A percentile compares a stretch with the other conserved stretches of the same genome.
Evolutionary conservation across 2,888 invertebrate species (phyloP).

Genomic region (Drosophila picticornis): DNA sequence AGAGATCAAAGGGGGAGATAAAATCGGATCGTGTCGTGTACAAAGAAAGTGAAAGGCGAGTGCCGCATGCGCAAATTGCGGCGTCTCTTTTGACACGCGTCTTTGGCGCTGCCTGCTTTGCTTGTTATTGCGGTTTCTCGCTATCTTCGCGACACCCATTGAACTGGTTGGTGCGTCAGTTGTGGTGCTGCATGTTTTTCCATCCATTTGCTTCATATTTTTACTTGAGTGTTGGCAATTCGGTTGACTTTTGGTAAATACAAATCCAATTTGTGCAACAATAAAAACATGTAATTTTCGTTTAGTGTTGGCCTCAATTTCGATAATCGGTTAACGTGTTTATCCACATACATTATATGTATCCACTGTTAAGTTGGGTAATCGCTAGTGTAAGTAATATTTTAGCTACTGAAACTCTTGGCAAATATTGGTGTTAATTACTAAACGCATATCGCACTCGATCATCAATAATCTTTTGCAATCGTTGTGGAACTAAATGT

Average conservation of each 20-base stretch:
- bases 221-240: neutral
- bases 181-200: neutral
- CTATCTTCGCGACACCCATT: neutral
- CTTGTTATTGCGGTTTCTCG: slow-evolving; percentile 7
- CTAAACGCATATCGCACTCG: neutral
- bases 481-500: neutral
- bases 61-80: slow-evolving; percentile 40
- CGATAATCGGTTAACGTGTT: neutral
- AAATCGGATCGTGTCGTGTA: slow-evolving; percentile 4
- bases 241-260: neutral
- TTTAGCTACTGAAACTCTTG: neutral
- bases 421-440: neutral
- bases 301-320: neutral
- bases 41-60: slow-evolving; percentile 60
- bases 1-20: neutral
- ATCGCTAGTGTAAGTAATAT: neutral
- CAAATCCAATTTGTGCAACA: neutral
- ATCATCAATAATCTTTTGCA: neutral
- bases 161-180: neutral
- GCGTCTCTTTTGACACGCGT: slow-evolving; percentile 41
- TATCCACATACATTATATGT: neutral
- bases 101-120: slow-evolving; percentile 21
- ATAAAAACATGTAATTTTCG: neutral
- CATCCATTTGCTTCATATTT: neutral
- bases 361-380: neutral